Evolutionary conservation across 2,113 vertebrate genomes (phyloP).

Genomic region (Aegithalos caudatus): DNA sequence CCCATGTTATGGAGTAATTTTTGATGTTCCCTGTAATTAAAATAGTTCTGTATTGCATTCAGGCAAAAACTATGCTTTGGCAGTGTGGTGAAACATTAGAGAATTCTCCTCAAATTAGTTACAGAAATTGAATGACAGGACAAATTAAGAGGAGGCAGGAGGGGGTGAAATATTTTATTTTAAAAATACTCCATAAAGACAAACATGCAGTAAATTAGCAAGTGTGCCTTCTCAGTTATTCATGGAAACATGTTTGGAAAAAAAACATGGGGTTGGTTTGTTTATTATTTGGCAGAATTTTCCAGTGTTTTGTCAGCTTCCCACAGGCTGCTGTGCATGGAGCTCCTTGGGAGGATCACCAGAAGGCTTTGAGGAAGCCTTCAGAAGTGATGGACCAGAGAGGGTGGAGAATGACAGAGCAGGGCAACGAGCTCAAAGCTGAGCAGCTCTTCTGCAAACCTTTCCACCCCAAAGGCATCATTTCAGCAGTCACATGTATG

Average conservation of each 20-base stretch:
- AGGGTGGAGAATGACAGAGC: neutral
- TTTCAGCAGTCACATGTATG: neutral
- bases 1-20: neutral
- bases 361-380: constrained; percentile 21
- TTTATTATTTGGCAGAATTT: constrained; percentile 37
- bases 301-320: neutral
- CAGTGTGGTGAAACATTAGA: neutral
- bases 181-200: neutral
- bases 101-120: constrained; percentile 22
- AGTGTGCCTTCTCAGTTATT: constrained; percentile 25
- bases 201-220: constrained; percentile 31
- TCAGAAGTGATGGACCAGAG: neutral
- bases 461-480: neutral
- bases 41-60: neutral
- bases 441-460: neutral
- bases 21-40: neutral
- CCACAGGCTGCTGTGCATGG: neutral
- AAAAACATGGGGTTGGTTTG: neutral
- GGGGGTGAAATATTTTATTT: constrained; percentile 41
- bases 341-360: neutral
- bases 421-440: neutral
- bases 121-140: constrained; percentile 46
- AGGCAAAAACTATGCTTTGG: neutral
- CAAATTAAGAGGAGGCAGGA: constrained; percentile 10
- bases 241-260: neutral